Evolutionary conservation across 2,797 vertebrate species (phyloP), one percentile per base, ranked within the genome.

Genomic region (Leptatherina wallacei): DNA sequence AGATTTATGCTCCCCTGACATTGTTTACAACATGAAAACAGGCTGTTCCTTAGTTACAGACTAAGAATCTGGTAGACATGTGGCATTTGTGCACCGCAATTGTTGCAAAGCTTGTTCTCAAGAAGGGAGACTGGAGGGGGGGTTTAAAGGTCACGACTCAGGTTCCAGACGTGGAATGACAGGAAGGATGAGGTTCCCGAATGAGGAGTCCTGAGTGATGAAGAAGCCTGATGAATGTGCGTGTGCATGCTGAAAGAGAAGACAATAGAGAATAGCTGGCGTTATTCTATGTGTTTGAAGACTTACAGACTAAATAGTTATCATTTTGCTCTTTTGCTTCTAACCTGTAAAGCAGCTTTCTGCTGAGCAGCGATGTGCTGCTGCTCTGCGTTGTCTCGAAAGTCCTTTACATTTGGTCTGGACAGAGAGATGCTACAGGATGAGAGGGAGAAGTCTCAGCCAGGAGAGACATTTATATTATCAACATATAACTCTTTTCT

Each of bases 151-250:
- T 91, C 82, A 87, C 4, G 93, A 96, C 98, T 98, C 96, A 24
- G 95, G 92, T 61, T 99, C 97, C 80, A 98, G 94, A 51, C 97
- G 94, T 33, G 98, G 98, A 36, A 98, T 91, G 65, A 99, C 97
- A 13, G 97, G 98, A 81, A 99, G 97, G 93, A 99, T 99, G 73
- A 99, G 96, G 90, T 99, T 99, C 88, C 98, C 98, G 85, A 99
- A 99, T 0, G 98, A 96, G 10, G 98, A 99, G 88, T 99, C 97
- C 89, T 99, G 98, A 7, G 98, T 99, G 93, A 99, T 98, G 95
- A 99, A 99, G 93, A 97, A 99, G 85, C 97, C 98, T 9, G 96
- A 97, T 3, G 97, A 99, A 87, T 99, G 98, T 65, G 93, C 96
- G 2, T 99, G 97, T 3, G 97, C 98, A 0, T 99, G 98, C 96